phyloP scores from a whole-genome alignment of 2,797 vertebrate species.

The Tapirus indicus region DNA sequence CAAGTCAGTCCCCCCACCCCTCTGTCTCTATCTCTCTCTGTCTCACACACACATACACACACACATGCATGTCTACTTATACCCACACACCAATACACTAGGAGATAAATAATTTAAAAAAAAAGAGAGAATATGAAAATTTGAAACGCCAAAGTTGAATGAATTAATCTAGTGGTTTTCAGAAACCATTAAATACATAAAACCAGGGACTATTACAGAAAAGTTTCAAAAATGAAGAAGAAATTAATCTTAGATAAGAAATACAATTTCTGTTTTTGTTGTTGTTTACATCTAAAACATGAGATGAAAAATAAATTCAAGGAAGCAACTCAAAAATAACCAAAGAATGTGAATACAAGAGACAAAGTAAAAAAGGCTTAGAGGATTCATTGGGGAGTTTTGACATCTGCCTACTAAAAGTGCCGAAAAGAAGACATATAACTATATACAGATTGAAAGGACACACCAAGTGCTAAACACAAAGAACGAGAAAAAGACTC shows the following conservation, averaged over 20 bases:
- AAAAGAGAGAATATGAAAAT: not conserved
- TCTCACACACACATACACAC: too few relatives aligned
- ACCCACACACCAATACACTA: not conserved
- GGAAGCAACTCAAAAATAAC: not conserved
- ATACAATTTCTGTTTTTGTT: not conserved
- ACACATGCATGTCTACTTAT: too few relatives aligned
- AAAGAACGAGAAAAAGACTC: not conserved
- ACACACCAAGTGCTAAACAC: not conserved
- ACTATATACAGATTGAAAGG: not conserved
- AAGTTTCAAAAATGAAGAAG: not conserved
- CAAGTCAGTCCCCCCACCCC: not conserved
- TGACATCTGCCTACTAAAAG: not conserved
- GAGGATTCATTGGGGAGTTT: not conserved
- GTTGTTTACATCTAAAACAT: not conserved
- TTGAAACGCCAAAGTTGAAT: not conserved
- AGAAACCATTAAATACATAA: not conserved
- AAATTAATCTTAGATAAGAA: not conserved
- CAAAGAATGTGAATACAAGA: not conserved
- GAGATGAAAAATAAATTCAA: not conserved
- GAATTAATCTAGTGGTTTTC: not conserved
- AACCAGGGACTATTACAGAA: not conserved
- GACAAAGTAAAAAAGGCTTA: not conserved
- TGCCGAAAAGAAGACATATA: not conserved
- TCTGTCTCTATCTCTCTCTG: not conserved
- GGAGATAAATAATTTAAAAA: not conserved